These are phyloP conservation scores for Harpagus bidentatus DNA, from an alignment of 2,113 vertebrate species.

Conservation along the genomic window DNA sequence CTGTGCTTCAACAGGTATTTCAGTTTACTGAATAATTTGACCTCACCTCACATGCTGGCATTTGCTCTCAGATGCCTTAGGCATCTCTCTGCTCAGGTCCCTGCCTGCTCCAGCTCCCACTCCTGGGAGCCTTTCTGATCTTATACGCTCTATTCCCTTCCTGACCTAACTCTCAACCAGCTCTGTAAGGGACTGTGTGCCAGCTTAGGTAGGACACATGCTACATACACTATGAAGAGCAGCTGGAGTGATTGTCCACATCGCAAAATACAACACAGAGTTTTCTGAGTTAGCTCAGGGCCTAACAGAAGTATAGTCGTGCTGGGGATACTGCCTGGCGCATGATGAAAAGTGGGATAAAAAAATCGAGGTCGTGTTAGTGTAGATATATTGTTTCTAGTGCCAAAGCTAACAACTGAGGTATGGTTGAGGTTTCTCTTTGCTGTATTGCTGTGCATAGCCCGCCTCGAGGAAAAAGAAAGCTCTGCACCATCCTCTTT, in stretches of 20 bases:
- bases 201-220: not conserved
- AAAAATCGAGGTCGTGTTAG: not conserved
- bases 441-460: not conserved
- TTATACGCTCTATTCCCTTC: not conserved
- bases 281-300: not conserved
- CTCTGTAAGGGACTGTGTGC: not conserved
- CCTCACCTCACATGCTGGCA: not conserved
- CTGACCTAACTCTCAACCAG: not conserved
- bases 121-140: not conserved
- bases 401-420: not conserved
- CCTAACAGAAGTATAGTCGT: not conserved
- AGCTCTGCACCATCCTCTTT: not conserved
- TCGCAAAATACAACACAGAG: not conserved
- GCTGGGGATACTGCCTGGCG: rapidly evolving
- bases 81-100: not conserved
- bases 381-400: not conserved
- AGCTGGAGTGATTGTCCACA: not conserved
- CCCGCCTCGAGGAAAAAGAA: not conserved
- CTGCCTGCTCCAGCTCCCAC: rapidly evolving
- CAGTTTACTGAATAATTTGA: not conserved
- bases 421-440: not conserved
- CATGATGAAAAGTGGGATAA: not conserved
- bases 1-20: not conserved
- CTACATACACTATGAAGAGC: rapidly evolving
- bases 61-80: not conserved